Conservation (phyloP, 2,888 invertebrate genomes). For the Molorchus minor region DNA sequence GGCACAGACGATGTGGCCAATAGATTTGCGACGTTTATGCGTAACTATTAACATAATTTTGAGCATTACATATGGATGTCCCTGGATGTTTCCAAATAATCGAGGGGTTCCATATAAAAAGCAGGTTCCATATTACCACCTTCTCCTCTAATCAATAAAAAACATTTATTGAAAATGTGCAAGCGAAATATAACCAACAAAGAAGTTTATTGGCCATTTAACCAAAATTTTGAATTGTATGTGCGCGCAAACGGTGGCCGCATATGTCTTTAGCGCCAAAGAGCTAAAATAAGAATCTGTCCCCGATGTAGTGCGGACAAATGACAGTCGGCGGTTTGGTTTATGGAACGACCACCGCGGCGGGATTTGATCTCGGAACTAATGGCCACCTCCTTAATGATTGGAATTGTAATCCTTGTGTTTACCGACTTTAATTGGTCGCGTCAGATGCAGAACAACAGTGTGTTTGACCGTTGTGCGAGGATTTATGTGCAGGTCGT, state of each 20-base stretch:
- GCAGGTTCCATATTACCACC: too few relatives aligned
- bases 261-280: conserved; percentile 28
- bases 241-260: conserved; percentile 14
- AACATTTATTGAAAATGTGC: too few relatives aligned
- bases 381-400: conserved; percentile 51
- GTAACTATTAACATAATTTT: too few relatives aligned
- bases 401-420: conserved; percentile 50
- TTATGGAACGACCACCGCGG: conserved; percentile 50
- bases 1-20: too few relatives aligned
- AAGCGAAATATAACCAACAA: too few relatives aligned
- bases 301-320: conserved; percentile 45
- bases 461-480: conserved; percentile 47
- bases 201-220: too few relatives aligned
- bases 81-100: too few relatives aligned
- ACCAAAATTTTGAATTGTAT: too few relatives aligned
- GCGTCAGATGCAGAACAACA: conserved; percentile 53
- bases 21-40: too few relatives aligned
- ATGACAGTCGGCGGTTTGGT: conserved; percentile 48
- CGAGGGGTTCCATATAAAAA: too few relatives aligned
- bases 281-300: conserved; percentile 36
- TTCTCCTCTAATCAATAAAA: too few relatives aligned
- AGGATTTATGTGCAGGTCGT: conserved; percentile 52
- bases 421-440: conserved; percentile 57
- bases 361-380: conserved; percentile 52
- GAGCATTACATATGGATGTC: too few relatives aligned